Percentiles rank a stretch among this genome's conserved stretches.
Conservation (phyloP, 2,888 invertebrate genomes). For the Caenorhabditis zanzibari region DNA sequence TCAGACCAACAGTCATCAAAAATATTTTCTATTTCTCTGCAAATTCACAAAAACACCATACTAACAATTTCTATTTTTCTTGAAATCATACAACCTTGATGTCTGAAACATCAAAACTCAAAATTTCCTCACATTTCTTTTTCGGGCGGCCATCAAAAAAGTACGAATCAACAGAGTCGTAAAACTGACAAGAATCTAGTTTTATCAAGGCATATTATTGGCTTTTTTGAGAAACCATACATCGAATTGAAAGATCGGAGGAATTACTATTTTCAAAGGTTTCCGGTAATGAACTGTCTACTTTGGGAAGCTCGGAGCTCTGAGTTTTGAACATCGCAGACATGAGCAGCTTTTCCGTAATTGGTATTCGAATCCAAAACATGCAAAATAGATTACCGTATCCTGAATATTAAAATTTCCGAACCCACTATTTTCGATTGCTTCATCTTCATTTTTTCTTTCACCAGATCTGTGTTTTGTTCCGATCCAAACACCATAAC, state of each 20-base stretch:
- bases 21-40: too few species aligned
- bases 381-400: too few species aligned
- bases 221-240: background rate
- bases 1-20: too few species aligned
- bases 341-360: too few species aligned
- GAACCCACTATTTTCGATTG: background rate
- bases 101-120: conserved; percentile 2
- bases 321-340: too few species aligned
- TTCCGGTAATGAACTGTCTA: too few species aligned
- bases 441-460: background rate
- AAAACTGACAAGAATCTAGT: conserved; percentile 30
- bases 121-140: background rate
- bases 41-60: too few species aligned
- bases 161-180: conserved; percentile 15
- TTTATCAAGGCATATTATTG: conserved; percentile 8
- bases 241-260: background rate
- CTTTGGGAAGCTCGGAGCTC: too few species aligned
- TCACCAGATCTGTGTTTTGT: conserved; percentile 24
- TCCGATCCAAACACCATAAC: conserved; percentile 6
- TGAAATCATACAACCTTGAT: conserved; percentile 13
- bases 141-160: background rate
- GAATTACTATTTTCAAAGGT: background rate
- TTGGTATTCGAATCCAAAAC: too few species aligned
- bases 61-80: background rate
- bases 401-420: too few species aligned